Conservation (phyloP, 2,113 vertebrate species). For the Phalacrocorax aristotelis region DNA sequence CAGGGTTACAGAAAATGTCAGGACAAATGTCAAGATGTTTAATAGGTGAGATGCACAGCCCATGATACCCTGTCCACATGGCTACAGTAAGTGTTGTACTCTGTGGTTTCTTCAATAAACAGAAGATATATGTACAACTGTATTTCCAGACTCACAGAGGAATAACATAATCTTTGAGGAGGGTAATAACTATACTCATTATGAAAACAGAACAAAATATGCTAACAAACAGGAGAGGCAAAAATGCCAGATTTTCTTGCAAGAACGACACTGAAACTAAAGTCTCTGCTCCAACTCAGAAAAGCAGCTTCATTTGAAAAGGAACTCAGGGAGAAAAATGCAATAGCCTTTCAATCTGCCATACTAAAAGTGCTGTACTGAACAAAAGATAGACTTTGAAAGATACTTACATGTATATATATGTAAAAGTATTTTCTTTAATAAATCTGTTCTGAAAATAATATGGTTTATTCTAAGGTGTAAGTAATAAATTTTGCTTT, state of each 20-base stretch:
- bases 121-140: neutral
- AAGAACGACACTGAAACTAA: neutral
- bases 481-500: neutral
- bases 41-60: neutral
- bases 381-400: neutral
- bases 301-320: neutral
- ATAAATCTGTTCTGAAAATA: neutral
- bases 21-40: neutral
- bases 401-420: neutral
- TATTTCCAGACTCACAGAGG: neutral
- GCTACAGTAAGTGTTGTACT: neutral
- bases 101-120: neutral
- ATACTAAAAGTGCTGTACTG: neutral
- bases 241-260: neutral
- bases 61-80: neutral
- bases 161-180: neutral
- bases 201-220: neutral
- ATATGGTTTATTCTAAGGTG: neutral
- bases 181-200: neutral
- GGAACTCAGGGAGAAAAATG: neutral
- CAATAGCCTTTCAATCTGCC: neutral
- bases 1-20: neutral
- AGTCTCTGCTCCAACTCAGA: neutral
- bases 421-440: neutral
- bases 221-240: neutral